Conservation (phyloP, 2,797 vertebrate genomes). For the Onychomys torridus region DNA sequence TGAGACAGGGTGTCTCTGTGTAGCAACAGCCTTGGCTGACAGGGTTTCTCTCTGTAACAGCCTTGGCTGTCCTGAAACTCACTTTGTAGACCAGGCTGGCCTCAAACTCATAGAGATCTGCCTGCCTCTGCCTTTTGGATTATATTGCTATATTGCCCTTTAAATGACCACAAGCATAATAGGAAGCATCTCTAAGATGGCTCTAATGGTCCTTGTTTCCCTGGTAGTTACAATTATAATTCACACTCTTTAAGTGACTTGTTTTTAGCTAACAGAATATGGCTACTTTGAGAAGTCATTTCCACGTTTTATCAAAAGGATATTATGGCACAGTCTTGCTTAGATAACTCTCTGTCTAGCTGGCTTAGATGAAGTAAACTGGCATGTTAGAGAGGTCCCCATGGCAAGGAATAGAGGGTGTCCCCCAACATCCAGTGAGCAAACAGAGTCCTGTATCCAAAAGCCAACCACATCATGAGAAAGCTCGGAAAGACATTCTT, state of each 20-base stretch:
- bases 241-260: slow-evolving; percentile 6
- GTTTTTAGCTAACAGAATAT: neutral
- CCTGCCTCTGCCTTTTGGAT: neutral
- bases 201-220: neutral
- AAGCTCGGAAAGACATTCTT: slow-evolving; percentile 19
- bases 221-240: neutral
- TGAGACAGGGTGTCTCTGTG: neutral
- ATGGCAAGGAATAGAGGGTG: slow-evolving; percentile 5
- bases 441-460: neutral
- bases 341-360: neutral
- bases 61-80: neutral
- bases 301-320: neutral
- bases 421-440: neutral
- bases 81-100: neutral
- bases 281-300: neutral
- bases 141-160: neutral
- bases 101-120: neutral
- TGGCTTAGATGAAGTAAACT: slow-evolving; percentile 22
- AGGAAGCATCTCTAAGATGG: neutral
- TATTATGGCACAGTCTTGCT: neutral
- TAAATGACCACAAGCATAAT: neutral
- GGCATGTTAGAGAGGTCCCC: neutral
- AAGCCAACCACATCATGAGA: neutral
- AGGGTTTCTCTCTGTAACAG: neutral
- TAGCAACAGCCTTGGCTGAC: neutral